Evolutionary conservation across 2,888 invertebrate genomes (phyloP).

Genomic region (Eupithecia vulgata): DNA sequence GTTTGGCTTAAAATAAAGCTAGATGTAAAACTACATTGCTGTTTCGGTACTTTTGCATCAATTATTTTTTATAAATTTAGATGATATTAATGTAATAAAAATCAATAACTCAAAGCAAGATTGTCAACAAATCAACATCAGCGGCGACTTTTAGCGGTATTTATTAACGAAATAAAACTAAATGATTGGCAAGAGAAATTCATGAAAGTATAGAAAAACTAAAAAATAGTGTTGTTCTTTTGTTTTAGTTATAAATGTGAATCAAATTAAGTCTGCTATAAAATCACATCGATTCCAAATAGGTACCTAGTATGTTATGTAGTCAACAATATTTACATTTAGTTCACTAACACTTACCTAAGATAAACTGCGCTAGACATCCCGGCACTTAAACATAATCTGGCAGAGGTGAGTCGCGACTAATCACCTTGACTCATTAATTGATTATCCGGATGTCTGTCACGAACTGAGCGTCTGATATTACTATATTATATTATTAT

Average conservation of each 20-base stretch:
- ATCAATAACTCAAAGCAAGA: too few species aligned
- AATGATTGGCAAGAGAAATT: too few species aligned
- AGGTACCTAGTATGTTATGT: not conserved
- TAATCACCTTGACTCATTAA: conserved; percentile 71
- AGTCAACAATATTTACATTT: not conserved
- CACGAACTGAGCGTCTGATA: conserved; percentile 31
- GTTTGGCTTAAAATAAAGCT: too few species aligned
- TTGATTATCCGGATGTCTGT: conserved; percentile 62
- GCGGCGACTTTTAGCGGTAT: too few species aligned
- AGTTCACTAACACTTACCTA: not conserved
- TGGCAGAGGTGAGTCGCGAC: conserved; percentile 62
- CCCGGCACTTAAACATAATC: not conserved
- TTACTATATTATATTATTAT: conserved; percentile 23
- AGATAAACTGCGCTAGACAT: not conserved
- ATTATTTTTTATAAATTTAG: too few species aligned
- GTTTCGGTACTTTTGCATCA: too few species aligned
- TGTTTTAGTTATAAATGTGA: not conserved
- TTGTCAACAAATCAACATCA: too few species aligned
- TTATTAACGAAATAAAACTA: too few species aligned
- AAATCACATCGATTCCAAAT: not conserved
- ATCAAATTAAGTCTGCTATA: not conserved
- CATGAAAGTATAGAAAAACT: too few species aligned
- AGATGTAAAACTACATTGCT: too few species aligned
- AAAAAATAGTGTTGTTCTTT: too few species aligned
- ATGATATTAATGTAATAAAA: too few species aligned